Evolutionary conservation across 2,888 invertebrate genomes (phyloP).

Genomic region (Campopleginae sp.): DNA sequence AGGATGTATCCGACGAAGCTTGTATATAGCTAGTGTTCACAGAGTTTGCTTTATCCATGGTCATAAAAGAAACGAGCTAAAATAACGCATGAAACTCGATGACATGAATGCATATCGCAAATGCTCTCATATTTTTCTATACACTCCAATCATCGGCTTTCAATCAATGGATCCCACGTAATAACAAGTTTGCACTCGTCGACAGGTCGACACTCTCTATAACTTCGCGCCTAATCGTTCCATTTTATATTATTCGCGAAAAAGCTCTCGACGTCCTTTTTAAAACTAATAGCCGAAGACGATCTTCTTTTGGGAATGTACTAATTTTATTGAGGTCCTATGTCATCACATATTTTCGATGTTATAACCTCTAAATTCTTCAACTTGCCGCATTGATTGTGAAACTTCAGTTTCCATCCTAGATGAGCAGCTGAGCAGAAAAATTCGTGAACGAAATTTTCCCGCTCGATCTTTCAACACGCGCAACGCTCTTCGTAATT

Average conservation of each 20-base stretch:
- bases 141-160: constrained; percentile 1
- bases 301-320: neutral
- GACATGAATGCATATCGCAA: neutral
- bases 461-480: neutral
- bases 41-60: constrained; percentile 64
- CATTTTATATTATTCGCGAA: neutral
- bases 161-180: constrained; percentile 12
- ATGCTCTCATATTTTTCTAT: neutral
- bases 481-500: neutral
- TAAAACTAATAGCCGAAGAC: neutral
- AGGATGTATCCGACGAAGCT: constrained; percentile 74
- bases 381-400: neutral
- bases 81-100: constrained; percentile 8
- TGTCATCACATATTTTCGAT: neutral
- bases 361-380: constrained; percentile 10
- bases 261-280: neutral
- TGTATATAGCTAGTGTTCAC: constrained; percentile 74
- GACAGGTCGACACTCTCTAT: neutral
- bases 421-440: neutral
- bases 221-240: neutral
- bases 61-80: constrained; percentile 17
- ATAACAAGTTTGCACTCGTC: neutral
- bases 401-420: neutral
- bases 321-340: neutral
- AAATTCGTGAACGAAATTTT: neutral